These are phyloP conservation scores for Taenaris catops DNA, from an alignment of 2,888 invertebrate genomes.

Conservation along the genomic window DNA sequence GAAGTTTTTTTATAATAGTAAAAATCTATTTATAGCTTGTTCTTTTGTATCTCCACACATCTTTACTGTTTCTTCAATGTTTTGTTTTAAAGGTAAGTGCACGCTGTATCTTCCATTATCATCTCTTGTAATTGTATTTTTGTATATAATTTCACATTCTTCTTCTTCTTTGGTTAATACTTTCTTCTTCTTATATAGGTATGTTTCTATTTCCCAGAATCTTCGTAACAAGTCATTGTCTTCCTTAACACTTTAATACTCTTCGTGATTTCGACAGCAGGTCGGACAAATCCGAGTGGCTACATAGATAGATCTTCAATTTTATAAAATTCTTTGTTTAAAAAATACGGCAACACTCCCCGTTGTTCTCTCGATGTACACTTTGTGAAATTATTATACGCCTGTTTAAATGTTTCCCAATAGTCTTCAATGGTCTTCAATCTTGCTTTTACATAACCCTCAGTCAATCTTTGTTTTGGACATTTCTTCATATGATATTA, in stretches of 20 bases:
- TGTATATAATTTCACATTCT: conserved; percentile 21
- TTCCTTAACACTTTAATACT: conserved; percentile 4
- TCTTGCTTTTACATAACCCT: conserved; percentile 24
- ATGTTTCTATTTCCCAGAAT: conserved; percentile 29
- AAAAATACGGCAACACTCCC: conserved; percentile 20
- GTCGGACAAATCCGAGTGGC: background rate
- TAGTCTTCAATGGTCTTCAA: too few relatives aligned
- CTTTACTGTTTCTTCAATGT: conserved; percentile 13
- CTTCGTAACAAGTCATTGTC: conserved; percentile 25
- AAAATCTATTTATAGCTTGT: conserved; percentile 22
- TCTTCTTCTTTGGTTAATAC: conserved; percentile 21
- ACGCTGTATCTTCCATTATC: conserved; percentile 22
- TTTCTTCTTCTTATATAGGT: conserved; percentile 20
- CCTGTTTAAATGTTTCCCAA: conserved; percentile 21
- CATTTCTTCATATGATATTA: conserved; percentile 26
- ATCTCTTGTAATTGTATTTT: conserved; percentile 19
- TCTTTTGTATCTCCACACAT: conserved; percentile 22
- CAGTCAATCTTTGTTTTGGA: conserved; percentile 23
- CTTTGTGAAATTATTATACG: conserved; percentile 14
- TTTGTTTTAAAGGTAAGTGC: conserved; percentile 17
- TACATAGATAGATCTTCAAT: conserved; percentile 17
- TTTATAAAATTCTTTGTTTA: conserved; percentile 22
- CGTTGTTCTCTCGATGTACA: conserved; percentile 12
- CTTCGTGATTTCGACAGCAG: background rate
- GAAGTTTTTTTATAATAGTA: conserved; percentile 17